Percentiles rank a stretch among this genome's conserved stretches.
These are phyloP conservation scores for Eidolon dupreanum DNA, from an alignment of 2,797 vertebrate genomes.

Conservation along the genomic window DNA sequence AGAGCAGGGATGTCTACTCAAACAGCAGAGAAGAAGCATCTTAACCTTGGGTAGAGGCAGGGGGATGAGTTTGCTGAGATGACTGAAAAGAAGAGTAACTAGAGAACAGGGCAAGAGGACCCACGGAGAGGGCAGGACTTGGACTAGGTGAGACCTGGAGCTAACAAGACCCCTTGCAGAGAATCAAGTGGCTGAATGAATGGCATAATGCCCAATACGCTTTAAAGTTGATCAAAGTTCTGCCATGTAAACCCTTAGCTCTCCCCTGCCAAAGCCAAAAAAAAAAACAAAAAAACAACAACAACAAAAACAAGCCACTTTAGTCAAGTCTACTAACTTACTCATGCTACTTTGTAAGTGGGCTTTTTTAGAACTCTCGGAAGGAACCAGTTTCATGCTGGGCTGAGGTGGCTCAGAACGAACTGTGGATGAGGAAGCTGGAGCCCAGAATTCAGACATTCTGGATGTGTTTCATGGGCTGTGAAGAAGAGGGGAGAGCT, in stretches of 20 bases:
- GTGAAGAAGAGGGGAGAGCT: neutral
- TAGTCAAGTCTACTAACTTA: neutral
- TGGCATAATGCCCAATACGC: rapidly evolving
- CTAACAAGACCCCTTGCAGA: rapidly evolving
- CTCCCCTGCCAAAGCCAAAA: neutral
- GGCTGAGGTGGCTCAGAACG: neutral
- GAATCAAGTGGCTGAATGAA: neutral
- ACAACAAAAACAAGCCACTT: neutral
- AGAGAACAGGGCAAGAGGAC: neutral
- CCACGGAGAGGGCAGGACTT: neutral
- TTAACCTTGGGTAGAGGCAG: neutral
- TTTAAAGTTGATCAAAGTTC: neutral
- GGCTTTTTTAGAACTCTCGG: neutral
- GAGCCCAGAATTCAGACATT: neutral
- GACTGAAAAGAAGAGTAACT: neutral
- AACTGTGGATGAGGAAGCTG: neutral
- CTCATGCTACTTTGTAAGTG: neutral
- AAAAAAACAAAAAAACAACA: neutral
- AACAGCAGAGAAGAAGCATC: neutral
- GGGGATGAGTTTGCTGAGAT: neutral
- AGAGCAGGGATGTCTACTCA: neutral
- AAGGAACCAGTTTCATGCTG: neutral
- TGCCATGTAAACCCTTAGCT: neutral
- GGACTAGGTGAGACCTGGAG: neutral
- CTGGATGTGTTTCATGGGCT: neutral